Percentiles rank a stretch among this genome's conserved stretches.
phyloP scores from a whole-genome alignment of 2,113 vertebrate species.

The Sprattus sprattus region DNA sequence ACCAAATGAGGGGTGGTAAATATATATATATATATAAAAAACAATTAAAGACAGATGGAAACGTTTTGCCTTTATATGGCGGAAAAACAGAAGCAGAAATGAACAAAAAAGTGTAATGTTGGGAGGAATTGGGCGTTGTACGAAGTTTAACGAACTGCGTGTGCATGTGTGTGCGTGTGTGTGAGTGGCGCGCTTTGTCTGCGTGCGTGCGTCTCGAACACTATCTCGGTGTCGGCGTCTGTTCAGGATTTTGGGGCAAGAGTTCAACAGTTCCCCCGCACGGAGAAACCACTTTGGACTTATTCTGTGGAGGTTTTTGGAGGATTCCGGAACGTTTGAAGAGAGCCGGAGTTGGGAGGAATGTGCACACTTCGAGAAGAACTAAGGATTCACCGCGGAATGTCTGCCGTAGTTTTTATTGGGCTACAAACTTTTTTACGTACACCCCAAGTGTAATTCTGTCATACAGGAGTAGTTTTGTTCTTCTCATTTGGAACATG shows the following conservation, averaged over 20 bases:
- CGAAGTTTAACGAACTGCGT: slow-evolving; percentile 12
- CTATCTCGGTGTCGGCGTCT: slow-evolving; percentile 59
- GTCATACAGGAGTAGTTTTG: neutral
- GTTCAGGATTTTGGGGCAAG: slow-evolving; percentile 60
- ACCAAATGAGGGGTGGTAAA: neutral
- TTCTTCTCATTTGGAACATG: slow-evolving; percentile 7
- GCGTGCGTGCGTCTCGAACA: slow-evolving; percentile 58
- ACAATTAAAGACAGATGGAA: neutral
- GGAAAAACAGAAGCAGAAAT: slow-evolving; percentile 23
- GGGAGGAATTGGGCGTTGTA: slow-evolving; percentile 42
- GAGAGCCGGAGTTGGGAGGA: neutral
- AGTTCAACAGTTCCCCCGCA: slow-evolving; percentile 60
- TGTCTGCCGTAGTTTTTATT: slow-evolving; percentile 5
- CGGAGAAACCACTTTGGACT: slow-evolving; percentile 6
- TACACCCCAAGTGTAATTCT: neutral
- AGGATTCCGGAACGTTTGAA: neutral
- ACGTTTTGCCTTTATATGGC: neutral
- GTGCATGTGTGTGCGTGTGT: slow-evolving; percentile 24
- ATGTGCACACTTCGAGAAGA: neutral
- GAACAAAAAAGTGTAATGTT: slow-evolving; percentile 10
- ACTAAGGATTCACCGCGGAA: slow-evolving; percentile 14
- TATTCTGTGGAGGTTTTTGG: slow-evolving; percentile 3
- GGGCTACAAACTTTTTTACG: slow-evolving; percentile 18
- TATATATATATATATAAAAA: neutral
- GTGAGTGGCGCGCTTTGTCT: slow-evolving; percentile 36